Base-by-base conservation (phyloP, 1,140 invertebrate species). In the Drosophila triauraria region DNA sequence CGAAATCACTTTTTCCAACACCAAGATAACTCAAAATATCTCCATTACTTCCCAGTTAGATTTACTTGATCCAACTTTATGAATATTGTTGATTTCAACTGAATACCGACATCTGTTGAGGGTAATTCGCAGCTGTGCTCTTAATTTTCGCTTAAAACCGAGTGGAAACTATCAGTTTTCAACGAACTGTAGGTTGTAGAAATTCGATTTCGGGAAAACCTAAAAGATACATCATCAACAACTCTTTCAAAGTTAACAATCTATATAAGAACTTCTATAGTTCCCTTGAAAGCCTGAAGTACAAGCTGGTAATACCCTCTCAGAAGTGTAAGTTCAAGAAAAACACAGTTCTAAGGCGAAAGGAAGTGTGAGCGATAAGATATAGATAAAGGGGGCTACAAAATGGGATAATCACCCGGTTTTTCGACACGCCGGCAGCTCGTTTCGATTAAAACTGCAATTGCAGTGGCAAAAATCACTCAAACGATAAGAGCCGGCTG, bases 361-460 rank as follows among this genome's bases (percentile, higher is more conserved):
- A 44, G 63, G 67, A 70, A 68, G 67, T 68, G 48, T 47, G 1
- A 44, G 42, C 63, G 67, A 70, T 70, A 68, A 70, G 63, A 68
- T 68, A 70, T 32, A 54, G 48, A 63, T 64, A 63, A 30, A 27
- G 63, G 47, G 27, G 30, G 27, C 51, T 44, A 32, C 15, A n/a
- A n/a, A 42, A 27, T 50, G 46, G 44, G 67, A 70, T 70, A 68
- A 70, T 70, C 67, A 70, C 62, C 42, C 67, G 63, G 63, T 42
- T 69, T 40, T 40, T 35, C 51, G 48, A 78, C 65, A 44, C 65
- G 64, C 51, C 75, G 64, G 30, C 54, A 69, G 75, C 74, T 69
- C 64, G 75, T 61, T 67, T 59, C 44, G 42, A 60, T 62, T 53
- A 43, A 54, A 76, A 53, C 74, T 59, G 54, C 61, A 60, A 56